Percentiles rank a stretch among this genome's conserved stretches.
Conservation (phyloP, 2,113 vertebrate genomes). For the Podarcis muralis region DNA sequence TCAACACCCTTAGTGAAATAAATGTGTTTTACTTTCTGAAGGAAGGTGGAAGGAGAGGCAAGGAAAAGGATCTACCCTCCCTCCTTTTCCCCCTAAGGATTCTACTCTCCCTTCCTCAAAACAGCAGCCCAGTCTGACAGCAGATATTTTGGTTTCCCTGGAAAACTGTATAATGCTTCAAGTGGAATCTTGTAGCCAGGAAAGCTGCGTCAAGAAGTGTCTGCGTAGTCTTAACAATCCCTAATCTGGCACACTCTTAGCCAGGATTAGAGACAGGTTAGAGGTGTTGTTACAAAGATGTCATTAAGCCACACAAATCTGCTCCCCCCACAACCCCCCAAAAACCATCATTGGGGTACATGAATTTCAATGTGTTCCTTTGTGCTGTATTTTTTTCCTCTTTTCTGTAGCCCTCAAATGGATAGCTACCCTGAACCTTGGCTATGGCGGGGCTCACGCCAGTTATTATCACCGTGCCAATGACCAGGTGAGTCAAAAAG, state of each 20-base stretch:
- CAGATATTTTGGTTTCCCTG: too few relatives aligned
- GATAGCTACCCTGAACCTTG: slow-evolving; percentile 91
- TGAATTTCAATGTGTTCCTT: background rate
- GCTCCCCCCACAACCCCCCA: background rate
- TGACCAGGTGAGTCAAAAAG: slow-evolving; percentile 81
- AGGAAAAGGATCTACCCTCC: too few relatives aligned
- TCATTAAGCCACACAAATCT: background rate
- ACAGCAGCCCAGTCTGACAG: too few relatives aligned
- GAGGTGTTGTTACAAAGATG: background rate
- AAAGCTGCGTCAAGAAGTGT: background rate
- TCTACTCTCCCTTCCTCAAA: too few relatives aligned
- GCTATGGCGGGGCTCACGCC: slow-evolving; percentile 92
- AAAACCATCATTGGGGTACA: background rate
- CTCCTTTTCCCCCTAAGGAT: too few relatives aligned
- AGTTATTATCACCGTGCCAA: slow-evolving; percentile 96
- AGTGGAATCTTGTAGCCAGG: background rate
- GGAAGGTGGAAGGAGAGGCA: too few relatives aligned
- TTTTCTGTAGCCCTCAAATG: slow-evolving; percentile 83
- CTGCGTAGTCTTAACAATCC: background rate
- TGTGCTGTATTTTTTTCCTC: background rate
- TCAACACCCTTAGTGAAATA: background rate
- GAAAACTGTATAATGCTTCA: too few relatives aligned
- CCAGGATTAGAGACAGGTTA: background rate
- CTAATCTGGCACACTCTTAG: background rate
- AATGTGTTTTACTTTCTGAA: background rate